Evolutionary conservation across 2,888 invertebrate species (phyloP).

Genomic region (Acleris sparsana): DNA sequence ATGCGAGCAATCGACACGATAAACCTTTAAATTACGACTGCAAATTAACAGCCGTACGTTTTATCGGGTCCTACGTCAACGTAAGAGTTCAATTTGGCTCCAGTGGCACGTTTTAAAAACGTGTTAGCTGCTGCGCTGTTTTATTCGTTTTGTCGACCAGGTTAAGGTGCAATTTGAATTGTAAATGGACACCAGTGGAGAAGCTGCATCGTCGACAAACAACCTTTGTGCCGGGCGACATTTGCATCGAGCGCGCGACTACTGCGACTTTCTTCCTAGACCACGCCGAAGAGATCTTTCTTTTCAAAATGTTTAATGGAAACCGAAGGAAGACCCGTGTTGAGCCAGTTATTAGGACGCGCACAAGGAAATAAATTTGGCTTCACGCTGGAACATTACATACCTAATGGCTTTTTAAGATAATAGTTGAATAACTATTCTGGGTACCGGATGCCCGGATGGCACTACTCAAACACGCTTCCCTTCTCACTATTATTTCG

Average conservation of each 20-base stretch:
- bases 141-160: constrained; percentile 20
- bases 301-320: constrained; percentile 3
- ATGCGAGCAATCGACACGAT: neutral
- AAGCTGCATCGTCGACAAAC: constrained; percentile 34
- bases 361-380: neutral
- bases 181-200: constrained; percentile 27
- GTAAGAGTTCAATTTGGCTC: constrained; percentile 23
- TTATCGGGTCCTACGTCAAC: constrained; percentile 22
- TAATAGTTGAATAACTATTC: no score
- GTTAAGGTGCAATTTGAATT: constrained; percentile 34
- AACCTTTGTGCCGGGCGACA: constrained; percentile 33
- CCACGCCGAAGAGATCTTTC: constrained; percentile 14
- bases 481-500: no score
- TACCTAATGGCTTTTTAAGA: no score
- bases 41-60: constrained; percentile 18
- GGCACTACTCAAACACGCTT: no score
- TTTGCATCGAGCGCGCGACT: constrained; percentile 26
- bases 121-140: constrained; percentile 1
- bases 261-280: constrained; percentile 16
- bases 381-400: no score
- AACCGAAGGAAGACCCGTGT: constrained; percentile 3
- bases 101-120: constrained; percentile 28
- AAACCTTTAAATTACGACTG: constrained; percentile 14
- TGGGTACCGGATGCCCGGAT: no score
- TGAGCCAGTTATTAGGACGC: neutral